A percentile compares a stretch with the other conserved stretches of the same genome.
Conservation (phyloP, 2,888 invertebrate species). For the Rhodophaea formosa region DNA sequence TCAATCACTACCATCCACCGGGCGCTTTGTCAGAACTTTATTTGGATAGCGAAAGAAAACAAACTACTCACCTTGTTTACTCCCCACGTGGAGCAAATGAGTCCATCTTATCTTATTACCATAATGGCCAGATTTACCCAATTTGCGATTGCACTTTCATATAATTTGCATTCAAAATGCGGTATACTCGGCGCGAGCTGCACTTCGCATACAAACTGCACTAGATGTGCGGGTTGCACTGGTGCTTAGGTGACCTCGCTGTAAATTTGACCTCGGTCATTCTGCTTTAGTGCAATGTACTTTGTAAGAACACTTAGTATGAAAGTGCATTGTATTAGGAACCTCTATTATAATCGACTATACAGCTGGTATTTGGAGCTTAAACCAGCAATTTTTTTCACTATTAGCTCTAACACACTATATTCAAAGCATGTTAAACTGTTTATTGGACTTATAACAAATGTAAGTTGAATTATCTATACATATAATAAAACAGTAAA, state of each 20-base stretch:
- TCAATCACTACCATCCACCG: too few species aligned
- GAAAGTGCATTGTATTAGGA: background rate
- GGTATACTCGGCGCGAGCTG: slow-evolving; percentile 25
- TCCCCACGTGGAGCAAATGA: slow-evolving; percentile 5
- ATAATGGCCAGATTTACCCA: slow-evolving; percentile 36
- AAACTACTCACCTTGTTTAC: background rate
- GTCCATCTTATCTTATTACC: slow-evolving; percentile 29
- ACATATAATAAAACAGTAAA: too few species aligned
- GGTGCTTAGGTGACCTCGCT: slow-evolving; percentile 9
- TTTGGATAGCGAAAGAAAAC: background rate
- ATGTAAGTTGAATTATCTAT: too few species aligned
- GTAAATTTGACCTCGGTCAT: slow-evolving; percentile 15
- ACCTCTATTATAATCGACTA: too few species aligned
- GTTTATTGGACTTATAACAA: too few species aligned
- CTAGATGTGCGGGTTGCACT: slow-evolving; percentile 16
- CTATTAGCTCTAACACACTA: too few species aligned
- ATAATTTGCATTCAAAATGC: slow-evolving; percentile 41
- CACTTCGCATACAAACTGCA: slow-evolving; percentile 28
- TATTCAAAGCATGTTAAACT: too few species aligned
- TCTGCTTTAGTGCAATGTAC: slow-evolving; percentile 11
- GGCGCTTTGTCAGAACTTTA: too few species aligned
- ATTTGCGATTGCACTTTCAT: slow-evolving; percentile 39
- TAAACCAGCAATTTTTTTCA: too few species aligned
- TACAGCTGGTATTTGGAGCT: too few species aligned
- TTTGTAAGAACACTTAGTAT: background rate